These are phyloP conservation scores for Dipodomys stephensi DNA, from an alignment of 2,113 vertebrate species.

Conservation along the genomic window DNA sequence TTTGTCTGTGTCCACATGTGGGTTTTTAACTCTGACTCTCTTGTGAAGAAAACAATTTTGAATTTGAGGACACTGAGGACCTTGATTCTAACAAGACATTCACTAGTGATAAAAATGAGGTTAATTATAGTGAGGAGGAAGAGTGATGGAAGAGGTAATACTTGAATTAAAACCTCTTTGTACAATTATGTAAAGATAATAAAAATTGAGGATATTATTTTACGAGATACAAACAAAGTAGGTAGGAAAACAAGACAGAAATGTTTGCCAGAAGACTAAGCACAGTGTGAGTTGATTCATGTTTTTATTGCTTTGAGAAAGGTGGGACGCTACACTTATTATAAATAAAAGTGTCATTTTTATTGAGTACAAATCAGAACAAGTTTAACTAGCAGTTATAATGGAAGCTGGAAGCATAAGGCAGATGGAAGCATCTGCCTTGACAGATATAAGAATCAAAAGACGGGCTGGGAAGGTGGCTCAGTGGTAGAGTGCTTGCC, in stretches of 20 bases:
- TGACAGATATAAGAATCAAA: too few relatives aligned
- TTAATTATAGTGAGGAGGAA: too few relatives aligned
- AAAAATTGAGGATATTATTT: background rate
- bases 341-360: background rate
- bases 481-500: too few relatives aligned
- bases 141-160: too few relatives aligned
- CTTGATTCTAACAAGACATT: background rate
- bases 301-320: background rate
- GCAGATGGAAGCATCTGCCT: too few relatives aligned
- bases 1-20: background rate
- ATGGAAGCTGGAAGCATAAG: background rate
- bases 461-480: too few relatives aligned
- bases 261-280: background rate
- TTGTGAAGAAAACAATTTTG: slow-evolving; percentile 6
- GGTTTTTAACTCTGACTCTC: background rate
- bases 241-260: background rate
- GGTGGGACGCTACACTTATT: background rate
- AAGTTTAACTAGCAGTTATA: background rate
- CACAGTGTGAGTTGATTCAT: background rate
- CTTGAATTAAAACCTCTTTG: too few relatives aligned
- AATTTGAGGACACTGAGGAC: background rate
- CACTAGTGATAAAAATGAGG: background rate
- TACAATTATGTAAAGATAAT: too few relatives aligned
- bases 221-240: background rate
- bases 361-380: background rate